Conservation (phyloP, 2,888 invertebrate species). For the Meghimatium bilineatum region DNA sequence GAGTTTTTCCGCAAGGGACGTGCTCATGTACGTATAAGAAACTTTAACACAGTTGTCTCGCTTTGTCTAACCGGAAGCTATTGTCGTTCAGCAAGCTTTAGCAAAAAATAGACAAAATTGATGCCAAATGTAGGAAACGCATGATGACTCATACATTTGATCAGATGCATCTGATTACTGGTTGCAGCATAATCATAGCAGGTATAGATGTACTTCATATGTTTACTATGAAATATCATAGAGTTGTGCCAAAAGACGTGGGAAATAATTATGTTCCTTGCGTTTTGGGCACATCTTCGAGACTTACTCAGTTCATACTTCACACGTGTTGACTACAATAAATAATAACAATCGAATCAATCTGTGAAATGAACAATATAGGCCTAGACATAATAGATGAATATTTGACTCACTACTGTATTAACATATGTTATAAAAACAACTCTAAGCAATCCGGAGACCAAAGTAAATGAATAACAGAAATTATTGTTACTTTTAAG, state of each 20-base stretch:
- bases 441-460: too few species aligned
- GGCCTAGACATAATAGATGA: too few species aligned
- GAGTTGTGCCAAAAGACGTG: neutral
- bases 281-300: neutral
- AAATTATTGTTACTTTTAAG: too few species aligned
- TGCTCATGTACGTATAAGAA: neutral
- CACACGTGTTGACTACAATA: neutral
- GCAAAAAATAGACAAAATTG: slow-evolving; percentile 10
- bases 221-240: neutral
- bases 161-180: slow-evolving; percentile 41
- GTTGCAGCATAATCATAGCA: slow-evolving; percentile 30
- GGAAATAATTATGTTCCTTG: neutral
- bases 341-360: too few species aligned
- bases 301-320: too few species aligned
- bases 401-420: too few species aligned
- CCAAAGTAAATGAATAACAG: too few species aligned
- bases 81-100: slow-evolving; percentile 20
- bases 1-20: too few species aligned
- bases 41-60: neutral
- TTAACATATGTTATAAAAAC: too few species aligned
- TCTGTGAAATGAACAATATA: too few species aligned
- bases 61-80: slow-evolving; percentile 27
- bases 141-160: slow-evolving; percentile 41
- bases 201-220: neutral
- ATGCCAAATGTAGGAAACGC: slow-evolving; percentile 29